Conservation (phyloP, 2,797 vertebrate species). For the Oreonectes daqikongensis region DNA sequence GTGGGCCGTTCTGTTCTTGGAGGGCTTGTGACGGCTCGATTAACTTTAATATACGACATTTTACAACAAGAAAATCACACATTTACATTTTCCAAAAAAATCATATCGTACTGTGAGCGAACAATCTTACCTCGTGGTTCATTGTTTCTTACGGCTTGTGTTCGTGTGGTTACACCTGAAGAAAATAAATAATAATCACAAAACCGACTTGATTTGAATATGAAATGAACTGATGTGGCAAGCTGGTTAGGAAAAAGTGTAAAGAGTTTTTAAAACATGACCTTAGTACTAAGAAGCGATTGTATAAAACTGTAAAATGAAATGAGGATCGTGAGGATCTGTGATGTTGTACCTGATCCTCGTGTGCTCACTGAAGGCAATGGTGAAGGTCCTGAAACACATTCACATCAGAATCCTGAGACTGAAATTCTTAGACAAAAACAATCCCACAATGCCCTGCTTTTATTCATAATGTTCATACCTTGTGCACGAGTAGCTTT, state of each 20-base stretch:
- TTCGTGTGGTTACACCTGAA: conserved; percentile 57
- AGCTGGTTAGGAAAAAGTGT: too few relatives aligned
- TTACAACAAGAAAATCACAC: not conserved
- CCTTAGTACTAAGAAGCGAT: too few relatives aligned
- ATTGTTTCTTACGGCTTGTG: conserved; percentile 70
- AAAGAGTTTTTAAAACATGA: too few relatives aligned
- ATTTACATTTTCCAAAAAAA: too few relatives aligned
- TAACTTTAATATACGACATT: conserved; percentile 45
- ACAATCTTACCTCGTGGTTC: conserved; percentile 54
- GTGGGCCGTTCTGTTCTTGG: conserved; percentile 57
- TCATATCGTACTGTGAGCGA: conserved; percentile 3
- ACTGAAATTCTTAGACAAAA: not conserved
- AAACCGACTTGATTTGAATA: too few relatives aligned
- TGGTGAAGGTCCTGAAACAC: conserved; percentile 59
- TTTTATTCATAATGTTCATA: conserved; percentile 43
- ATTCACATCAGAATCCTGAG: conserved; percentile 32
- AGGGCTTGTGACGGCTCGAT: conserved; percentile 60
- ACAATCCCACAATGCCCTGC: not conserved
- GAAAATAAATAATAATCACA: not conserved
- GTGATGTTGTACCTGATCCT: conserved; percentile 62
- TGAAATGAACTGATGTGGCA: too few relatives aligned
- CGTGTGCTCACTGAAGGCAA: conserved; percentile 59
- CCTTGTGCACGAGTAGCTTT: conserved; percentile 64
- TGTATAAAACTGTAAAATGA: too few relatives aligned
- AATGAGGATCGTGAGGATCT: conserved; percentile 24